phyloP scores from a whole-genome alignment of 2,113 vertebrate genomes.

The Aspiorhynchus laticeps region DNA sequence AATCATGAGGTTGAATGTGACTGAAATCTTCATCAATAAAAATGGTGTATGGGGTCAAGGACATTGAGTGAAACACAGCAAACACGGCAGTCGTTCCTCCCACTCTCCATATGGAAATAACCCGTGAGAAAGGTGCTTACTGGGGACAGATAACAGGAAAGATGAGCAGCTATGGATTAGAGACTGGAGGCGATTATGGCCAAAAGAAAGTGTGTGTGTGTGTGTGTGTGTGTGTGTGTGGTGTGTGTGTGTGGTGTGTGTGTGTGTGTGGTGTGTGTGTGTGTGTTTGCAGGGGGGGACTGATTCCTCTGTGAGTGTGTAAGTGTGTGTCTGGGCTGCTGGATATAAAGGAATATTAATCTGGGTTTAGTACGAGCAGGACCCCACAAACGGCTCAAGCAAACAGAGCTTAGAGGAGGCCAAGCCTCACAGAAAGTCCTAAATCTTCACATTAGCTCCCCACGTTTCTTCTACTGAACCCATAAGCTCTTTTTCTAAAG shows the following conservation, averaged over 20 bases:
- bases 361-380: conserved; percentile 96
- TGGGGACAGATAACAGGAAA: conserved; percentile 88
- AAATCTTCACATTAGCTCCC: conserved; percentile 97
- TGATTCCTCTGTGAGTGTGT: conserved; percentile 60
- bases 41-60: conserved; percentile 65
- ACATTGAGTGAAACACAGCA: conserved; percentile 64
- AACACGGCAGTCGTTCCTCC: conserved; percentile 69
- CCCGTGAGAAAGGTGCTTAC: conserved; percentile 88
- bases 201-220: conserved; percentile 74
- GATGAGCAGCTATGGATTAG: conserved; percentile 91
- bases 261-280: conserved; percentile 68
- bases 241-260: conserved; percentile 68
- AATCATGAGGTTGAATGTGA: neutral
- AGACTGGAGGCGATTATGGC: conserved; percentile 83
- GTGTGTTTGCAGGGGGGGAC: conserved; percentile 56
- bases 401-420: conserved; percentile 91
- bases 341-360: conserved; percentile 98
- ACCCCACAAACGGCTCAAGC: conserved; percentile 89
- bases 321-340: conserved; percentile 85
- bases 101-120: conserved; percentile 78
- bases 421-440: conserved; percentile 91
- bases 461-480: conserved; percentile 91
- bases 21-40: neutral
- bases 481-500: conserved; percentile 96
- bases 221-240: conserved; percentile 32